A percentile compares a stretch with the other conserved stretches of the same genome.
phyloP scores from a whole-genome alignment of 2,888 invertebrate genomes.

The Orthosia gracilis region DNA sequence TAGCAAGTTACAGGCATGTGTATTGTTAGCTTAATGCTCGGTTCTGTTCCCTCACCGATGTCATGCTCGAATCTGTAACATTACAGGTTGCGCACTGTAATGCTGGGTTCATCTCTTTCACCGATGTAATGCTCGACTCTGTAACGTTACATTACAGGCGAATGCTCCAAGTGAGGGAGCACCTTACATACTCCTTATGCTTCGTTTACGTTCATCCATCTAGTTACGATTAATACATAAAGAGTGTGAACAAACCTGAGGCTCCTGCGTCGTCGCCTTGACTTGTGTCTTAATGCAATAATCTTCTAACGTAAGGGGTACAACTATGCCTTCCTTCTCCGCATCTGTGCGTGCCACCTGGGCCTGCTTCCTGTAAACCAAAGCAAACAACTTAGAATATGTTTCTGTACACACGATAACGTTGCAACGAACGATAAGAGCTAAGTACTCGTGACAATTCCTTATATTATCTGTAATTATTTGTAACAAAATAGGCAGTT shows the following conservation, averaged over 20 bases:
- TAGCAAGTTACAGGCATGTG: too few species aligned
- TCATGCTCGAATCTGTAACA: too few species aligned
- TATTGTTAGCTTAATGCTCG: too few species aligned
- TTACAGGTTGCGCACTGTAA: too few species aligned
- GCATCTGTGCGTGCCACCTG: slow-evolving; percentile 98
- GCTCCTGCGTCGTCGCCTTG: slow-evolving; percentile 96
- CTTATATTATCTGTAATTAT: slow-evolving; percentile 42
- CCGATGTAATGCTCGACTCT: too few species aligned
- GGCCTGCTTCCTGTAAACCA: slow-evolving; percentile 96
- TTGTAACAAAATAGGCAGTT: slow-evolving; percentile 35
- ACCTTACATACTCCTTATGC: too few species aligned
- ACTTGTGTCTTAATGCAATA: slow-evolving; percentile 99
- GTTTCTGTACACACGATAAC: slow-evolving; percentile 38
- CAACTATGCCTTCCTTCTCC: slow-evolving; percentile 98
- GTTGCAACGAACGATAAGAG: slow-evolving; percentile 48
- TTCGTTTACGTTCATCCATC: too few species aligned
- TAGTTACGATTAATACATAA: too few species aligned
- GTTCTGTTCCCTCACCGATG: too few species aligned
- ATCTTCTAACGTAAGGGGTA: slow-evolving; percentile 99
- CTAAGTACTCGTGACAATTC: slow-evolving; percentile 34
- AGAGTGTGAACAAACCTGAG: slow-evolving; percentile 84
- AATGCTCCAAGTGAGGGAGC: too few species aligned
- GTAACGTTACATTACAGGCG: too few species aligned
- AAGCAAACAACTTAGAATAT: slow-evolving; percentile 31
- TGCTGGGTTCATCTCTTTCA: too few species aligned